phyloP scores from a whole-genome alignment of 2,797 vertebrate genomes.

The Distichodus sexfasciatus region DNA sequence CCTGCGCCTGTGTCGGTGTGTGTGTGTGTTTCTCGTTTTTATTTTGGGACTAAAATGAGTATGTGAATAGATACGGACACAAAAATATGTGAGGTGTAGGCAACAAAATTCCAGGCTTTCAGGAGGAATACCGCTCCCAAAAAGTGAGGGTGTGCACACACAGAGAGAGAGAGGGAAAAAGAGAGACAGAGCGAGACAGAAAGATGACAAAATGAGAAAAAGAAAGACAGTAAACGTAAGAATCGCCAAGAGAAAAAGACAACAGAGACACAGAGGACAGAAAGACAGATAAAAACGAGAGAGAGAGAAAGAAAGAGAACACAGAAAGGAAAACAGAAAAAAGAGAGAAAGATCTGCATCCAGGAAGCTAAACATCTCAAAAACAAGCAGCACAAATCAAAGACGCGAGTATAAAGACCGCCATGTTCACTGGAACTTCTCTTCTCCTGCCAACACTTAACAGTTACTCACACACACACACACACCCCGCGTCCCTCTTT shows the following conservation, averaged over 20 bases:
- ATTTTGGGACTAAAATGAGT: background rate
- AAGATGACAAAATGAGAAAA: background rate
- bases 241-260: no score
- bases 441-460: conserved; percentile 43
- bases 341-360: no score
- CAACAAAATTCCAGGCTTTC: no score
- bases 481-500: conserved; percentile 23
- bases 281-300: no score
- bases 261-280: no score
- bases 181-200: background rate
- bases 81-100: background rate
- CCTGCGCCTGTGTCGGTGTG: no score
- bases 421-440: conserved; percentile 36
- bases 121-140: background rate
- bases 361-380: no score
- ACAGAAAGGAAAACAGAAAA: conserved; percentile 14
- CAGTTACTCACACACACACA: conserved; percentile 26
- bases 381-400: no score
- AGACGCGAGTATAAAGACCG: conserved; percentile 22
- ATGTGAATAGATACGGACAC: no score
- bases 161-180: background rate
- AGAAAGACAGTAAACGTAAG: conserved; percentile 3
- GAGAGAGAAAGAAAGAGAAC: no score
- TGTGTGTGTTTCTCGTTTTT: background rate
- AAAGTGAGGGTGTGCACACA: background rate